Evolutionary conservation across 2,797 vertebrate genomes (phyloP).

Genomic region (Alosa sapidissima): DNA sequence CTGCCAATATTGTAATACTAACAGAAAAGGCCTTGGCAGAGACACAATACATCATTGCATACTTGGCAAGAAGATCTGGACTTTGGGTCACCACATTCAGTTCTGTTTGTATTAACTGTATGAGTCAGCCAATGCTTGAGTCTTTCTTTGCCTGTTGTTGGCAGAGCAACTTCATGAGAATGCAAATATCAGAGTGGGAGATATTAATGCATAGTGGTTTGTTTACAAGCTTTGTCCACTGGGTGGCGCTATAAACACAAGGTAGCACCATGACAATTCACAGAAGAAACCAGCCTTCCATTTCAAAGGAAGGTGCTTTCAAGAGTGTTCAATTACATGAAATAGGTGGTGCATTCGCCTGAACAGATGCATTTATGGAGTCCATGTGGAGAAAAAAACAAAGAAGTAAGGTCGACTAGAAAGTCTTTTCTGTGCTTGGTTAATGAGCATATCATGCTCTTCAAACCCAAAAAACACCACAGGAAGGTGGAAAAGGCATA

Average conservation of each 20-base stretch:
- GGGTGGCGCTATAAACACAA: conserved; percentile 47
- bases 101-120: background rate
- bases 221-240: conserved; percentile 42
- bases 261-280: background rate
- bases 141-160: background rate
- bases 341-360: background rate
- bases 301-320: background rate
- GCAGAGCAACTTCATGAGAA: background rate
- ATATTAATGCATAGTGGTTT: background rate
- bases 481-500: background rate
- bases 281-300: background rate
- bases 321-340: background rate
- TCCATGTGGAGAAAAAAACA: background rate
- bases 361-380: background rate
- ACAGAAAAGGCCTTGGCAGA: background rate
- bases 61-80: background rate
- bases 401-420: background rate
- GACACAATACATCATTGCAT: background rate
- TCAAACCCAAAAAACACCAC: background rate
- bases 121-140: background rate
- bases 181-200: background rate
- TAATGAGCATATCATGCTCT: background rate
- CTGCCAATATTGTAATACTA: background rate
- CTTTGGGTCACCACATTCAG: background rate
- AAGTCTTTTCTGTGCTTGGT: background rate